Conservation (phyloP, 2,888 invertebrate genomes). For the Meteorus colon region DNA sequence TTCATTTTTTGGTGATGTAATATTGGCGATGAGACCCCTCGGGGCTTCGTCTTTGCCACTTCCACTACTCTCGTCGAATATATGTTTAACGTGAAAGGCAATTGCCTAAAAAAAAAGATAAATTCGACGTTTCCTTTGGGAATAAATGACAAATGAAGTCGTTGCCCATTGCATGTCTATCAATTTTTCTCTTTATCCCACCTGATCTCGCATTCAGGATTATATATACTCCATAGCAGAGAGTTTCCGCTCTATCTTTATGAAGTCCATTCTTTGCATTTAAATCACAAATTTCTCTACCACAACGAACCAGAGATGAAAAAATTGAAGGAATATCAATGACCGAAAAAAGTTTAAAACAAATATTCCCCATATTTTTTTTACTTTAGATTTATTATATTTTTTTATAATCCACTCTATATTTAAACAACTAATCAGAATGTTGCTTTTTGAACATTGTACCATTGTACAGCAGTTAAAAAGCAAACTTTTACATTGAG, state of each 20-base stretch:
- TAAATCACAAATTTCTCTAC: neutral
- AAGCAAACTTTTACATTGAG: conserved; percentile 5
- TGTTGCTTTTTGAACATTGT: neutral
- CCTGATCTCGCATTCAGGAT: neutral
- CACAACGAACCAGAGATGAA: neutral
- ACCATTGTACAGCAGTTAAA: neutral
- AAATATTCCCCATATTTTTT: neutral
- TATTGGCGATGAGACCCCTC: neutral
- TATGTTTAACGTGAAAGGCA: neutral
- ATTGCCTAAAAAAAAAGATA: neutral
- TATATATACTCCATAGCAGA: neutral
- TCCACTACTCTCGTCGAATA: neutral
- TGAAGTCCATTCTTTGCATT: neutral
- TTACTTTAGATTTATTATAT: neutral
- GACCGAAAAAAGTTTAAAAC: neutral
- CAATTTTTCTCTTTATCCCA: neutral
- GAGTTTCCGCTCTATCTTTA: neutral
- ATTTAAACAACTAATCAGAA: conserved; percentile 7
- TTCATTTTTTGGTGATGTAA: neutral
- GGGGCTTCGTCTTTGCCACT: neutral
- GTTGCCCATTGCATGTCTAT: neutral
- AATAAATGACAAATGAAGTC: neutral
- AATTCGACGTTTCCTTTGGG: neutral
- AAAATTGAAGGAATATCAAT: too few relatives aligned
- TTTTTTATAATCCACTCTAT: neutral